Evolutionary conservation across 2,113 vertebrate genomes (phyloP).

Genomic region (Bothrops jararaca): DNA sequence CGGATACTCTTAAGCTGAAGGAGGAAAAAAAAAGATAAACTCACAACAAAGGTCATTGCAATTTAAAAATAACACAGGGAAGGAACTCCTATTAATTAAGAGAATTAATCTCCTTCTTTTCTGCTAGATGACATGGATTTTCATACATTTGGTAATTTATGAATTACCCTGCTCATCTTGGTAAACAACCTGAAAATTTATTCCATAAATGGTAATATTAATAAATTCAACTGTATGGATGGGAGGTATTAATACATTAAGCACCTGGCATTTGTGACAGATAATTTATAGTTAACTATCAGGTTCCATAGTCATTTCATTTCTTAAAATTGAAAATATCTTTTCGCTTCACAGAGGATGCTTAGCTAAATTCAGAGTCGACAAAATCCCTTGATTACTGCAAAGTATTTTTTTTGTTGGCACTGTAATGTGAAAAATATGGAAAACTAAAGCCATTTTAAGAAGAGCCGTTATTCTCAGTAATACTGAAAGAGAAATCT

Average conservation of each 20-base stretch:
- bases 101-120: background rate
- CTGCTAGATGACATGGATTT: background rate
- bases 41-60: background rate
- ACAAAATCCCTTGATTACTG: background rate
- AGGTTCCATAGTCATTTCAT: background rate
- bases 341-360: background rate
- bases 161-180: background rate
- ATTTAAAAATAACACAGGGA: background rate
- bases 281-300: conserved; percentile 15
- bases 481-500: too few species aligned
- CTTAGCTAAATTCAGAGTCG: background rate
- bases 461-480: too few species aligned
- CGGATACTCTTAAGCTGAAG: background rate
- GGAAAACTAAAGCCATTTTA: background rate
- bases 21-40: background rate
- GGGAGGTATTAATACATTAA: conserved; percentile 5
- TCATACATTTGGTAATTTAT: background rate
- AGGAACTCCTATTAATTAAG: background rate
- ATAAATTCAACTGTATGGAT: background rate
- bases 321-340: conserved; percentile 2
- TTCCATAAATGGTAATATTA: background rate
- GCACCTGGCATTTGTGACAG: background rate
- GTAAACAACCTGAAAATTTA: background rate
- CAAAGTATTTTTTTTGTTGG: background rate
- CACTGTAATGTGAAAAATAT: background rate